Conservation (phyloP, 2,113 vertebrate genomes). For the Accipiter cooperii region DNA sequence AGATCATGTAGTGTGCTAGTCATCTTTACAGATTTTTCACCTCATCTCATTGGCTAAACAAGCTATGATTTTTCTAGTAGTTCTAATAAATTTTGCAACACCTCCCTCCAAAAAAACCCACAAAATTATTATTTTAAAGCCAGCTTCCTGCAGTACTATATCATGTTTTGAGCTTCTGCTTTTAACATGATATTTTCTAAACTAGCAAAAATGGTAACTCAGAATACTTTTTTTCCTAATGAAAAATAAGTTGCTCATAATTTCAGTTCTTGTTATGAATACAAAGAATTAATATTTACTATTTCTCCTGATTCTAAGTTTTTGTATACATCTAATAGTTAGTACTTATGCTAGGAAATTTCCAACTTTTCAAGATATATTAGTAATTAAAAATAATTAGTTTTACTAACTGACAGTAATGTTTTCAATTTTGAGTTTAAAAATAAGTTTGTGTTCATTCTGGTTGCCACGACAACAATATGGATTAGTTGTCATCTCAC, state of each 20-base stretch:
- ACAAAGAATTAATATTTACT: neutral
- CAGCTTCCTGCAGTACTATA: neutral
- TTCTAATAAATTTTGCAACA: neutral
- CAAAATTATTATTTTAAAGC: neutral
- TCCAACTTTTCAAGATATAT: neutral
- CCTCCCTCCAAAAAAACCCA: accelerated
- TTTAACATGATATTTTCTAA: neutral
- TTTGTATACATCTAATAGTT: neutral
- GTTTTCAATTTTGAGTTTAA: slow-evolving; percentile 56
- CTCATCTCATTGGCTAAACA: neutral
- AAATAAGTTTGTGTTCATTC: slow-evolving; percentile 54
- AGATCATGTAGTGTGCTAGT: neutral
- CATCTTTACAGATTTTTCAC: neutral
- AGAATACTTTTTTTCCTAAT: neutral
- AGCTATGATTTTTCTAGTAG: neutral
- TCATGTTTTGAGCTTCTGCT: neutral
- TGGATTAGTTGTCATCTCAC: slow-evolving; percentile 15
- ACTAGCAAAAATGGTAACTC: neutral
- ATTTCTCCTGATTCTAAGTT: neutral
- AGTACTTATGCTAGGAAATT: neutral
- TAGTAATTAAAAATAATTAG: slow-evolving; percentile 49
- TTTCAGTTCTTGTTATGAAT: neutral
- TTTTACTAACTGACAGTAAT: slow-evolving; percentile 47
- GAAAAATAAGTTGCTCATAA: neutral
- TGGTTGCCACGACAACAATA: slow-evolving; percentile 27